A percentile compares a stretch with the other conserved stretches of the same genome.
phyloP scores from a whole-genome alignment of 2,888 invertebrate species.

The Phorcus lineatus region DNA sequence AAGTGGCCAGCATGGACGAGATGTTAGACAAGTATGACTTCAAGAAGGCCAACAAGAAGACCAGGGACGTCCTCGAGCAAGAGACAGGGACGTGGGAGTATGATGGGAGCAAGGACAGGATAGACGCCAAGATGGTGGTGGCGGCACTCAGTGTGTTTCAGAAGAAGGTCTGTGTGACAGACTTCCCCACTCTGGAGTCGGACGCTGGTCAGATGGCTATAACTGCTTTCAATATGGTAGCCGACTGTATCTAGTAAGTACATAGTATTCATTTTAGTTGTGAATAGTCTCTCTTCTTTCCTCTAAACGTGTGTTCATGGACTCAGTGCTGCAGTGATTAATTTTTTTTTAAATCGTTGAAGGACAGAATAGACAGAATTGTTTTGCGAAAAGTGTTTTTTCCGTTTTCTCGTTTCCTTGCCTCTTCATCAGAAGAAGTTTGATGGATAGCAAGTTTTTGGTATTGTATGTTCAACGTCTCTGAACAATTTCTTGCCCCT shows the following conservation, averaged over 20 bases:
- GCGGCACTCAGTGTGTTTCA: background rate
- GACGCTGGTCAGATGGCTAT: background rate
- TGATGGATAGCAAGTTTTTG: no score
- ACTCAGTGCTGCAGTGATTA: no score
- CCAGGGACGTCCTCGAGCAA: background rate
- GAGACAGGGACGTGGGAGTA: background rate
- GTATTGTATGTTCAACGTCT: no score
- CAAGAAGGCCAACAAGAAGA: background rate
- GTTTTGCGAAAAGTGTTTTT: no score
- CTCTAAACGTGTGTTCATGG: no score
- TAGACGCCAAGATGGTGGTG: background rate
- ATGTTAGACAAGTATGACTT: slow-evolving; percentile 5
- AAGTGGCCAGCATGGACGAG: background rate
- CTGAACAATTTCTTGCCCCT: no score
- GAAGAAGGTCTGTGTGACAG: slow-evolving; percentile 15
- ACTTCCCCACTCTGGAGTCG: background rate
- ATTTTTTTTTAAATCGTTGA: no score
- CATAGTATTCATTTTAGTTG: no score
- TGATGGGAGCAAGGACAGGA: background rate
- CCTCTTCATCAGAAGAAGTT: no score
- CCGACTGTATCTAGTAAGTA: background rate
- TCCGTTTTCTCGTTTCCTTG: no score
- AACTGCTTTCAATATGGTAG: background rate
- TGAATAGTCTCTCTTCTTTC: no score
- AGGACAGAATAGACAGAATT: no score